Evolutionary conservation across 1,140 invertebrate genomes (phyloP).

Genomic region (Lordiphosa collinella): DNA sequence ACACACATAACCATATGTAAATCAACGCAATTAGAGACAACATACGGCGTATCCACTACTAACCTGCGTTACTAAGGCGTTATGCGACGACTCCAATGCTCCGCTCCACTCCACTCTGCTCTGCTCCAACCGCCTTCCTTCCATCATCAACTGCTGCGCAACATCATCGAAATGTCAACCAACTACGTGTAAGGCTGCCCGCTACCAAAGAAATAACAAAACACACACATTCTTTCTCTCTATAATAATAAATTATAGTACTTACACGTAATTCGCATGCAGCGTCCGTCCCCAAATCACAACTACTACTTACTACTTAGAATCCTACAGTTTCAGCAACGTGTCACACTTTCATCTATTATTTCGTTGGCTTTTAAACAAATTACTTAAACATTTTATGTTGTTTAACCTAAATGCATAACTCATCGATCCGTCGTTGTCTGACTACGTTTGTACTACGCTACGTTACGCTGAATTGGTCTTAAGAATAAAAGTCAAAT

Average conservation of each 20-base stretch:
- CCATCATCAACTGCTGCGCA: constrained; percentile 15
- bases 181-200: constrained; percentile 68
- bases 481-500: constrained; percentile 37
- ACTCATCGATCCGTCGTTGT: too few relatives aligned
- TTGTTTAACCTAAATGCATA: too few relatives aligned
- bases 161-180: constrained; percentile 21
- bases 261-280: constrained; percentile 7
- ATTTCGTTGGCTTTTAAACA: too few relatives aligned
- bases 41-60: constrained; percentile 4
- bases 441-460: not conserved
- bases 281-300: constrained; percentile 1
- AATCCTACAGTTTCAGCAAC: constrained; percentile 6
- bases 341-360: not conserved
- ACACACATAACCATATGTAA: constrained; percentile 27
- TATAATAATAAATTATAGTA: constrained; percentile 10
- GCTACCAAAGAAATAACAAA: constrained; percentile 13
- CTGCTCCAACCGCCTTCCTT: constrained; percentile 15
- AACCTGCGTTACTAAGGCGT: not conserved
- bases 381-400: too few relatives aligned
- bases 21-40: constrained; percentile 29
- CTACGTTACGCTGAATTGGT: constrained; percentile 48
- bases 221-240: constrained; percentile 13
- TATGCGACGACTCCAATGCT: not conserved
- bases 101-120: constrained; percentile 11
- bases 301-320: not conserved